A percentile compares a stretch with the other conserved stretches of the same genome.
These are phyloP conservation scores for Gnathonemus echidnorhynchus DNA, from an alignment of 2,113 vertebrate genomes.

Conservation along the genomic window DNA sequence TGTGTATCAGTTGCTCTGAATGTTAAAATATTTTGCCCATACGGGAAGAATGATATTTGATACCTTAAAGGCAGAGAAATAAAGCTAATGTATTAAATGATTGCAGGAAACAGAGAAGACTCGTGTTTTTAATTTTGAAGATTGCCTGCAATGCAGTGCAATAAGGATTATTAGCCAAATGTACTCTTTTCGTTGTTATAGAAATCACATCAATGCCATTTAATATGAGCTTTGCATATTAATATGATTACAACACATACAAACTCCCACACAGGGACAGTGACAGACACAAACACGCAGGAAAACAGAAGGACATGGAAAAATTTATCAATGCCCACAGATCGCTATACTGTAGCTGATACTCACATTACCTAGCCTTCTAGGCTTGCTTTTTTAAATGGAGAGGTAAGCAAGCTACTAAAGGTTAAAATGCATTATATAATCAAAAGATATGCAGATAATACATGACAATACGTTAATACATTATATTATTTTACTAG, in stretches of 20 bases:
- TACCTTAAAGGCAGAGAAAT: neutral
- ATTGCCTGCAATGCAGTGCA: neutral
- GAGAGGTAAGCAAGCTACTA: neutral
- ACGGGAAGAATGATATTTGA: neutral
- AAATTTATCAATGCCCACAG: neutral
- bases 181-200: neutral
- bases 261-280: neutral
- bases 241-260: neutral
- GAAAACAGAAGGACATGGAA: neutral
- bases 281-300: neutral
- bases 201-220: neutral
- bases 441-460: neutral
- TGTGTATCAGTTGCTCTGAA: neutral
- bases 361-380: neutral
- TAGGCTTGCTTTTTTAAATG: neutral
- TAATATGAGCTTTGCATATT: neutral
- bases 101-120: neutral
- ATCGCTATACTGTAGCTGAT: neutral
- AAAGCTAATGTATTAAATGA: neutral
- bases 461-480: neutral
- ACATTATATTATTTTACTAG: neutral
- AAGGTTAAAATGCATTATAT: neutral
- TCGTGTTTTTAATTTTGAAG: neutral
- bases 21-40: neutral
- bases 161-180: neutral